A percentile compares a stretch with the other conserved stretches of the same genome.
phyloP scores from a whole-genome alignment of 2,797 vertebrate species.

The Apogon hyalosoma region DNA sequence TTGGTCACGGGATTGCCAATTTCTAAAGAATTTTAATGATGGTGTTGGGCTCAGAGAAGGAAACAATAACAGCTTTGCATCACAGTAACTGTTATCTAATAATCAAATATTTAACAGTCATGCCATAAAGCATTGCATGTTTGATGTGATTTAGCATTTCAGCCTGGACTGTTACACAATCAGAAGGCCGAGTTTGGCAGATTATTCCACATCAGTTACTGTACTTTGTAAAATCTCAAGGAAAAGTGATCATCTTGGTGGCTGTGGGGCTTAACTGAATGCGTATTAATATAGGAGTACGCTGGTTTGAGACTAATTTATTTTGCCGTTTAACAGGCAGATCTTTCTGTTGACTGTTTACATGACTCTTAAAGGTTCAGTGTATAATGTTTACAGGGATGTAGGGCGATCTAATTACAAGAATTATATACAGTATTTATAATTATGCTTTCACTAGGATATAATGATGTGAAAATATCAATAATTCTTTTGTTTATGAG shows the following conservation, averaged over 20 bases:
- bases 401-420: too few relatives aligned
- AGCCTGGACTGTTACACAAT: conserved; percentile 8
- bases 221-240: conserved; percentile 3
- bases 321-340: conserved; percentile 23
- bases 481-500: too few relatives aligned
- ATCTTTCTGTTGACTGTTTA: conserved; percentile 28
- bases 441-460: too few relatives aligned
- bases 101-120: background rate
- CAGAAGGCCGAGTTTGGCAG: background rate
- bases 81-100: conserved; percentile 68
- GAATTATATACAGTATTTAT: too few relatives aligned
- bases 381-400: too few relatives aligned
- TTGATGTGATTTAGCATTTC: background rate
- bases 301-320: conserved; percentile 59
- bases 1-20: conserved; percentile 69
- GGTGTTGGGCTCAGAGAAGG: conserved; percentile 47
- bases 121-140: too few relatives aligned
- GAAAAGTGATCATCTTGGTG: conserved; percentile 31
- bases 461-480: too few relatives aligned
- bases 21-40: conserved; percentile 39
- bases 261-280: conserved; percentile 40
- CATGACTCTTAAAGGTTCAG: conserved; percentile 14
- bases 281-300: conserved; percentile 26
- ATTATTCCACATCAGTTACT: conserved; percentile 70
- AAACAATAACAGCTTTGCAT: conserved; percentile 22